Evolutionary conservation across 1,140 invertebrate species (phyloP).

Genomic region (Rhyacophila brunnea): DNA sequence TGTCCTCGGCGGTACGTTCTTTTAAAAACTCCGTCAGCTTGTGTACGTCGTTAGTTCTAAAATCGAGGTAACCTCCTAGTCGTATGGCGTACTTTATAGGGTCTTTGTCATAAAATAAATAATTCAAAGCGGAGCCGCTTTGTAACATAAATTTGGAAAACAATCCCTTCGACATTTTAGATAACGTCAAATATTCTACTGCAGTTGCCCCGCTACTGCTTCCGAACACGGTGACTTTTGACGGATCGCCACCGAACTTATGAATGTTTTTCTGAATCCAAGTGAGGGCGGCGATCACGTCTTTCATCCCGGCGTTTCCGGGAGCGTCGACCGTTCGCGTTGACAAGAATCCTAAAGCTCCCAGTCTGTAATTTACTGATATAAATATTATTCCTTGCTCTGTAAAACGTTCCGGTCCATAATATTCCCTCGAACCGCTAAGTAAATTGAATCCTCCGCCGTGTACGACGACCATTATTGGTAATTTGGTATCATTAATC

Average conservation of each 20-base stretch:
- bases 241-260: slow-evolving; percentile 68
- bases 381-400: slow-evolving; percentile 62
- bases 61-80: slow-evolving; percentile 54
- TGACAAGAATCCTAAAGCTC: slow-evolving; percentile 66
- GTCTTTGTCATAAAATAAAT: slow-evolving; percentile 56
- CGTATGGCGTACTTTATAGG: slow-evolving; percentile 51
- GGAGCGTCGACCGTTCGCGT: slow-evolving; percentile 61
- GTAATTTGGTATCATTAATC: slow-evolving; percentile 32
- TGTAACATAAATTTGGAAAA: slow-evolving; percentile 51
- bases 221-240: slow-evolving; percentile 64
- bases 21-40: slow-evolving; percentile 40
- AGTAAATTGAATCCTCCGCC: slow-evolving; percentile 64
- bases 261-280: slow-evolving; percentile 67
- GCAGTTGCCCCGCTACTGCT: slow-evolving; percentile 62
- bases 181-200: slow-evolving; percentile 39
- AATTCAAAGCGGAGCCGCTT: slow-evolving; percentile 59
- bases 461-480: slow-evolving; percentile 71
- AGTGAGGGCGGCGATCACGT: slow-evolving; percentile 63
- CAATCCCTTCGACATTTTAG: slow-evolving; percentile 33
- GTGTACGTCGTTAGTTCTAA: slow-evolving; percentile 39
- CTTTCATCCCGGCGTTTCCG: slow-evolving; percentile 70
- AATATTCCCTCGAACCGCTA: slow-evolving; percentile 42
- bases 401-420: slow-evolving; percentile 55
- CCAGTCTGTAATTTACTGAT: slow-evolving; percentile 69
- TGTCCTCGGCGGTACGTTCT: slow-evolving; percentile 17